phyloP scores from a whole-genome alignment of 2,797 vertebrate genomes.

The Rhinophrynus dorsalis region DNA sequence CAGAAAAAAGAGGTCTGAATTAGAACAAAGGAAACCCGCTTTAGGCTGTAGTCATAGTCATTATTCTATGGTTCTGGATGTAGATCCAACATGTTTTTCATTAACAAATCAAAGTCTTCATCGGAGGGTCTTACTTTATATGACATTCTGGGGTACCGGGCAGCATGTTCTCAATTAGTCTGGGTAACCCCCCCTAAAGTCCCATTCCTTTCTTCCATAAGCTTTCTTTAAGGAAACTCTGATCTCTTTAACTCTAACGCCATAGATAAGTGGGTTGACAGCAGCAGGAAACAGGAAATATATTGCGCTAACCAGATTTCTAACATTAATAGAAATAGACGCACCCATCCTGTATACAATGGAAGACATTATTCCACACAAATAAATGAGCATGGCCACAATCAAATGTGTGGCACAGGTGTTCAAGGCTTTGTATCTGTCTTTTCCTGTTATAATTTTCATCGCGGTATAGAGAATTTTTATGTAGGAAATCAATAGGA shows the following conservation, averaged over 20 bases:
- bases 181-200: too few species aligned
- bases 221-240: background rate
- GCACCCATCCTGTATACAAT: background rate
- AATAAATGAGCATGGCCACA: constrained; percentile 43
- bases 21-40: background rate
- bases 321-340: constrained; percentile 38
- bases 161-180: too few species aligned
- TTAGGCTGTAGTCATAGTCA: background rate
- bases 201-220: background rate
- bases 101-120: too few species aligned
- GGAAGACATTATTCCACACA: constrained; percentile 46
- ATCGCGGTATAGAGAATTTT: constrained; percentile 36
- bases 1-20: too few species aligned
- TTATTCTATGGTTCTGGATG: background rate
- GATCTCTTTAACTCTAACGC: constrained; percentile 1
- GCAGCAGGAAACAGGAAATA: constrained; percentile 11
- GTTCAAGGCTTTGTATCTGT: constrained; percentile 37
- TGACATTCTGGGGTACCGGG: too few species aligned
- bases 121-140: too few species aligned
- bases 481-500: constrained; percentile 46
- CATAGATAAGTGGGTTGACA: constrained; percentile 21
- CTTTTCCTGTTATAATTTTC: constrained; percentile 15
- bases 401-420: constrained; percentile 51
- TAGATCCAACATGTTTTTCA: too few species aligned
- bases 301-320: constrained; percentile 36